Evolutionary conservation across 2,797 vertebrate species (phyloP).

Genomic region (Sparidentex hasta): DNA sequence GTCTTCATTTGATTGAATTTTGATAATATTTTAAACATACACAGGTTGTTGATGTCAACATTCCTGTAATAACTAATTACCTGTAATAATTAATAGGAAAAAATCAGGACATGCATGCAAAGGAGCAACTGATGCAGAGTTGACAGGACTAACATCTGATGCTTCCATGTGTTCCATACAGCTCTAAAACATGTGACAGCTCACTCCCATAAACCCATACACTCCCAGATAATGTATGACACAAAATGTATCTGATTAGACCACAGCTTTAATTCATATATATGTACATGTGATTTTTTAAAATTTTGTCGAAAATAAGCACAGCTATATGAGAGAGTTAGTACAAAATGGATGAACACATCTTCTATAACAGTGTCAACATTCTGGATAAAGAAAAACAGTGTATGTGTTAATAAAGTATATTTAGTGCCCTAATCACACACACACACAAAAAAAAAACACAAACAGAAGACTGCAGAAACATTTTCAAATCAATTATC

Average conservation of each 20-base stretch:
- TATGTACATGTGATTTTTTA: conserved; percentile 39
- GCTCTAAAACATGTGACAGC: background rate
- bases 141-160: background rate
- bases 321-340: conserved; percentile 15
- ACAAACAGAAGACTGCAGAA: background rate
- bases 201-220: background rate
- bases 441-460: no score
- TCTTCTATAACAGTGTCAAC: conserved; percentile 14
- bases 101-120: no score
- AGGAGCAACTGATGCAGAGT: background rate
- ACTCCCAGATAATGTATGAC: background rate
- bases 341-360: conserved; percentile 14
- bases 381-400: conserved; percentile 8
- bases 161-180: background rate
- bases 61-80: no score
- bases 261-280: conserved; percentile 3
- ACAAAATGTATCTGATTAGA: conserved; percentile 1
- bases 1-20: no score
- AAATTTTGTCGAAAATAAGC: conserved; percentile 45
- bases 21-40: no score
- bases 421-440: background rate
- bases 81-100: background rate
- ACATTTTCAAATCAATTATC: background rate
- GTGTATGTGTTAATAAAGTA: background rate
- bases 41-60: no score